Conservation (phyloP, 2,113 vertebrate genomes). For the Indri indri region DNA sequence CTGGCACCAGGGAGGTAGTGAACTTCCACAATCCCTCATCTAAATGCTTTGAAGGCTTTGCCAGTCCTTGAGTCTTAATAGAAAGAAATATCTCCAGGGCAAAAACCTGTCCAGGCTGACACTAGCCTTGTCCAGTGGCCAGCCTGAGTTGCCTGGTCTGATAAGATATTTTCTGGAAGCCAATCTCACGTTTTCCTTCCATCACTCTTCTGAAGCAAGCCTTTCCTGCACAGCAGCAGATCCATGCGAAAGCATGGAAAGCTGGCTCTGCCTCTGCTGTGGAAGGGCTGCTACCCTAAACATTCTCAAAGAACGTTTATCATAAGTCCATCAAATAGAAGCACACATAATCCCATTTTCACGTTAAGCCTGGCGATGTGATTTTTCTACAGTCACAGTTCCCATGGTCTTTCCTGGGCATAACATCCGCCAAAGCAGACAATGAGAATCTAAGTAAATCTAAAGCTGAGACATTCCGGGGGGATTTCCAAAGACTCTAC, state of each 20-base stretch:
- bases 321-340: not conserved
- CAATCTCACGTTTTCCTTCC: not conserved
- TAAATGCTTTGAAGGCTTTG: not conserved
- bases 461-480: not conserved
- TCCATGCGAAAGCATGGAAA: not conserved
- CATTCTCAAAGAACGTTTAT: not conserved
- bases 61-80: not conserved
- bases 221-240: not conserved
- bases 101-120: not conserved
- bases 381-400: not conserved
- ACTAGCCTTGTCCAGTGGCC: not conserved
- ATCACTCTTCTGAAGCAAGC: not conserved
- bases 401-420: conserved; percentile 58
- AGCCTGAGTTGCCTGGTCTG: not conserved
- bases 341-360: not conserved
- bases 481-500: conserved; percentile 51
- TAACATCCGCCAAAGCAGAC: conserved; percentile 35
- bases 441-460: not conserved
- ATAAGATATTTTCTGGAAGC: conserved; percentile 48
- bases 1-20: conserved; percentile 26
- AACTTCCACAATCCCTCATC: not conserved
- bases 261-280: not conserved
- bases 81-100: not conserved
- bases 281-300: not conserved
- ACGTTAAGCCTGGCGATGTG: not conserved